A percentile compares a stretch with the other conserved stretches of the same genome.
phyloP scores from a whole-genome alignment of 1,140 invertebrate species.

The Lepidurus couesii region DNA sequence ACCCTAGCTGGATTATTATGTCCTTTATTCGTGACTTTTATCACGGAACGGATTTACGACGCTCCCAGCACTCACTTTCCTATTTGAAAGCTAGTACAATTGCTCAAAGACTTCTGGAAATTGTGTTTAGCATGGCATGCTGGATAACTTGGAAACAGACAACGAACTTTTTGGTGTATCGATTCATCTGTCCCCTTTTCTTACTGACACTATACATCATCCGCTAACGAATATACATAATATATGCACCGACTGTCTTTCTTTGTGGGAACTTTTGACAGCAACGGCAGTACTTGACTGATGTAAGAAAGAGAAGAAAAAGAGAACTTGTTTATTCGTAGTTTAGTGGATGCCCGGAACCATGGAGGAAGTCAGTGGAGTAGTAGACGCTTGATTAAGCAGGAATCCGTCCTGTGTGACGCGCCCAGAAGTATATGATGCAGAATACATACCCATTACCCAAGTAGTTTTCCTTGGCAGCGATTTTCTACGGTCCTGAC shows the following conservation, averaged over 20 bases:
- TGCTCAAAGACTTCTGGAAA: background rate
- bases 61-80: background rate
- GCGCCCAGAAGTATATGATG: no score
- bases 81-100: background rate
- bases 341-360: no score
- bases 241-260: background rate
- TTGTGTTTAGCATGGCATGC: background rate
- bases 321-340: no score
- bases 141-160: background rate
- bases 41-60: slow-evolving; percentile 1
- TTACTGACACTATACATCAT: slow-evolving; percentile 5
- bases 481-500: no score
- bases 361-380: no score
- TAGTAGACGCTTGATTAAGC: no score
- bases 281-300: no score
- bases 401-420: no score
- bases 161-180: background rate
- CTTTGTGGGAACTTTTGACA: background rate
- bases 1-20: slow-evolving; percentile 11
- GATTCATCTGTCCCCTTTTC: slow-evolving; percentile 1
- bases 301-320: no score
- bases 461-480: no score
- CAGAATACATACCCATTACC: no score
- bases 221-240: background rate
- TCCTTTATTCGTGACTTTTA: slow-evolving; percentile 6